Percentiles rank a stretch among this genome's conserved stretches.
These are phyloP conservation scores for Timema cristinae DNA, from an alignment of 2,888 invertebrate species.

Conservation along the genomic window DNA sequence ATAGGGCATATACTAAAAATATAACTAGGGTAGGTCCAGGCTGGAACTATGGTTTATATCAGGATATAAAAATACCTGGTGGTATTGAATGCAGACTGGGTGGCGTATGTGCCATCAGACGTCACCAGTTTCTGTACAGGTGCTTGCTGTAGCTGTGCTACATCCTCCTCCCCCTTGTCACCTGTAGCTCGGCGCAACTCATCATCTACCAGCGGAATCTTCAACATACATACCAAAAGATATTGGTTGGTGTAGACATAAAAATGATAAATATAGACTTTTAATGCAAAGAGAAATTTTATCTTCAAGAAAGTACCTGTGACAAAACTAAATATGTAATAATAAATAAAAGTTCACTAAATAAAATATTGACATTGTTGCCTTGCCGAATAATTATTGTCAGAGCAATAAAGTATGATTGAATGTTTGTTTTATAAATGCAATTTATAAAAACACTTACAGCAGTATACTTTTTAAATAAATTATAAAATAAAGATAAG, in stretches of 20 bases:
- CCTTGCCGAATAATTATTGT: too few species aligned
- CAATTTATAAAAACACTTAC: not conserved
- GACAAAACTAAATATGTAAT: constrained; percentile 16
- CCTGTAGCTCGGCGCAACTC: constrained; percentile 68
- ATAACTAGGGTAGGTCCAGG: too few species aligned
- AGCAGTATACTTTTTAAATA: not conserved
- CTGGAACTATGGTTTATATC: too few species aligned
- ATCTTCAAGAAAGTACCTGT: not conserved
- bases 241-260: not conserved
- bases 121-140: constrained; percentile 74
- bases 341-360: not conserved
- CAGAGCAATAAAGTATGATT: too few species aligned
- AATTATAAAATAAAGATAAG: not conserved
- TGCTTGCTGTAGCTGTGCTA: constrained; percentile 37
- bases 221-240: not conserved
- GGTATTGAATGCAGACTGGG: constrained; percentile 93
- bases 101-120: constrained; percentile 98
- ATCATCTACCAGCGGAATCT: constrained; percentile 58
- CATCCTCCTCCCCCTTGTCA: constrained; percentile 56
- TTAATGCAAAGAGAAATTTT: not conserved
- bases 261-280: not conserved
- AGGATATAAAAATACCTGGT: constrained; percentile 50
- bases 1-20: too few species aligned
- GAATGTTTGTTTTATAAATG: too few species aligned
- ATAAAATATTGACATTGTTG: too few species aligned